Evolutionary conservation across 2,888 invertebrate species (phyloP).

Genomic region (Lamellibrachia satsuma): DNA sequence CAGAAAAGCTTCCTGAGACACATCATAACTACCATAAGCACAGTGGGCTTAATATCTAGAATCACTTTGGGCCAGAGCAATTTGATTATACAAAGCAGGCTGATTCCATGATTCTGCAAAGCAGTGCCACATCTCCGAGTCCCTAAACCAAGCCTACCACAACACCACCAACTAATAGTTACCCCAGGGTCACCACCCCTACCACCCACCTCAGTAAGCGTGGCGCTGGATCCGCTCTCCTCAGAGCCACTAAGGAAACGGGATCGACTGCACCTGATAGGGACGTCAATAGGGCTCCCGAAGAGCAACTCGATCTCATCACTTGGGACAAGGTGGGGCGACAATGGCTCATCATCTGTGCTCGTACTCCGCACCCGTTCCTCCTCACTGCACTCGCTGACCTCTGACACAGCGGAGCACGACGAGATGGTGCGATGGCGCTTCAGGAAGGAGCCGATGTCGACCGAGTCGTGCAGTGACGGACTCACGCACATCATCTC

Average conservation of each 20-base stretch:
- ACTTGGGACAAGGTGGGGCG: neutral
- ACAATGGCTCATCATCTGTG: neutral
- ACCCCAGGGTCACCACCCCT: neutral
- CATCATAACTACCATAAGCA: neutral
- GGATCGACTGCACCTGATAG: slow-evolving; percentile 45
- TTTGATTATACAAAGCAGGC: too few relatives aligned
- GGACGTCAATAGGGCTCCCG: slow-evolving; percentile 14
- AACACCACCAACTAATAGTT: neutral
- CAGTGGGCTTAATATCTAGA: too few relatives aligned
- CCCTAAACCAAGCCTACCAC: neutral
- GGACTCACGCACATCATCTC: slow-evolving; percentile 61
- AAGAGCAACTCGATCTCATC: neutral
- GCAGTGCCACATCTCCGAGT: neutral
- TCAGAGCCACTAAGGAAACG: slow-evolving; percentile 46
- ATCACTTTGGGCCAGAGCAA: neutral
- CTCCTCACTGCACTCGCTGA: slow-evolving; percentile 31
- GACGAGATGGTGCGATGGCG: slow-evolving; percentile 55
- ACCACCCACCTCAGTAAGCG: slow-evolving; percentile 40
- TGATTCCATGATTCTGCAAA: too few relatives aligned
- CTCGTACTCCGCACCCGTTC: slow-evolving; percentile 32
- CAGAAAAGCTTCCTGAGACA: neutral
- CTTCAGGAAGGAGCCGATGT: slow-evolving; percentile 61
- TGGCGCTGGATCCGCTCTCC: slow-evolving; percentile 35
- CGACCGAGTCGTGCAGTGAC: slow-evolving; percentile 57
- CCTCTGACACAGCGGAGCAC: slow-evolving; percentile 37